A percentile compares a stretch with the other conserved stretches of the same genome.
Evolutionary conservation across 2,888 invertebrate species (phyloP).

Genomic region (Troilus luridus): DNA sequence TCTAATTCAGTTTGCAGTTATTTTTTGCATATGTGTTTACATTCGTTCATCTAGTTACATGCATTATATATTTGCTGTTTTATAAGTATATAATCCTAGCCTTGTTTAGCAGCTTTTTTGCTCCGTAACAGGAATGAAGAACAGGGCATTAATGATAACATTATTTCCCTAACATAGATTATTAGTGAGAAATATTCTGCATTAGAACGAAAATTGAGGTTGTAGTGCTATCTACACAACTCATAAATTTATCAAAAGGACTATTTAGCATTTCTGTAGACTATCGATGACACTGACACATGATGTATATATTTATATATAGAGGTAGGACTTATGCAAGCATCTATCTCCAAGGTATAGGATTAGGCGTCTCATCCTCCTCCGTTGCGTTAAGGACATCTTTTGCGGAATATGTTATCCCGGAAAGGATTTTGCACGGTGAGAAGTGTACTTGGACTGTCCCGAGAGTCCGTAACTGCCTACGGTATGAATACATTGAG

Average conservation of each 20-base stretch:
- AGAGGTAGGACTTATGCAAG: background rate
- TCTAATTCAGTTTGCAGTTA: too few relatives aligned
- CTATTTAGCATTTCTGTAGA: background rate
- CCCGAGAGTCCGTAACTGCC: slow-evolving; percentile 15
- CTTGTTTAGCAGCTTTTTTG: too few relatives aligned
- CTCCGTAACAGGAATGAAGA: too few relatives aligned
- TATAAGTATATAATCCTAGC: too few relatives aligned
- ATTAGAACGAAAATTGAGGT: background rate
- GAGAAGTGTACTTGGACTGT: background rate
- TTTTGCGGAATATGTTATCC: slow-evolving; percentile 32
- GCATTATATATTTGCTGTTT: too few relatives aligned
- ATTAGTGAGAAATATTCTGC: background rate
- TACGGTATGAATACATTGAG: slow-evolving; percentile 41
- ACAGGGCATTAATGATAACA: too few relatives aligned
- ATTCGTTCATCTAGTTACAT: too few relatives aligned
- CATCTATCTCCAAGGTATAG: background rate
- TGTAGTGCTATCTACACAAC: background rate
- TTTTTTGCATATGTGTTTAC: too few relatives aligned
- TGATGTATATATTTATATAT: background rate
- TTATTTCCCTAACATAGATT: too few relatives aligned
- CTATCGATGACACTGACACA: background rate
- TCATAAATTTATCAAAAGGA: background rate
- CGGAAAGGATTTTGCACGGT: slow-evolving; percentile 12
- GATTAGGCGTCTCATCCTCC: background rate
- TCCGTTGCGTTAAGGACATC: background rate